Evolutionary conservation across 2,113 vertebrate species (phyloP).

Genomic region (Actenoides hombroni): DNA sequence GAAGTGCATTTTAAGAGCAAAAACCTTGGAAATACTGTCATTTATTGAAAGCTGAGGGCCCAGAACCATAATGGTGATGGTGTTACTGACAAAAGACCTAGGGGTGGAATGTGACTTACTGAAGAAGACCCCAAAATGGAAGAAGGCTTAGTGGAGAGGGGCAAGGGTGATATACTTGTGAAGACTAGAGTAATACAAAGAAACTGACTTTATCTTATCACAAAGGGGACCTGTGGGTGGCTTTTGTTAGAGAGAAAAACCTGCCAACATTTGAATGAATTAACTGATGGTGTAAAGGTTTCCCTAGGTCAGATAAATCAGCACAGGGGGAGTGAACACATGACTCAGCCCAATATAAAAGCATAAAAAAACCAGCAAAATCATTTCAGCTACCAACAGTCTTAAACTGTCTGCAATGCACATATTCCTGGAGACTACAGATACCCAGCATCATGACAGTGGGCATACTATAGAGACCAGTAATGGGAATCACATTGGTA

Average conservation of each 20-base stretch:
- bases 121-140: background rate
- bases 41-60: background rate
- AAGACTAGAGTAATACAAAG: background rate
- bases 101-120: background rate
- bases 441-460: accelerated
- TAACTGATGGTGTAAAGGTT: background rate
- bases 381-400: background rate
- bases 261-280: background rate
- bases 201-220: background rate
- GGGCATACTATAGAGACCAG: background rate
- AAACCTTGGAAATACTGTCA: background rate
- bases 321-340: background rate
- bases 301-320: background rate
- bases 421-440: accelerated
- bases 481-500: background rate
- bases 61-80: background rate
- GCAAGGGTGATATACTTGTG: background rate
- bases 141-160: background rate
- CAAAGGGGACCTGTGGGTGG: background rate
- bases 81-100: background rate
- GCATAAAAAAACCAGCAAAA: background rate
- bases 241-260: background rate
- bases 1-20: background rate
- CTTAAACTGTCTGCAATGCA: background rate
- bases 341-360: background rate